Evolutionary conservation across 2,113 vertebrate species (phyloP).

Genomic region (Brachypodius melanocephalos): DNA sequence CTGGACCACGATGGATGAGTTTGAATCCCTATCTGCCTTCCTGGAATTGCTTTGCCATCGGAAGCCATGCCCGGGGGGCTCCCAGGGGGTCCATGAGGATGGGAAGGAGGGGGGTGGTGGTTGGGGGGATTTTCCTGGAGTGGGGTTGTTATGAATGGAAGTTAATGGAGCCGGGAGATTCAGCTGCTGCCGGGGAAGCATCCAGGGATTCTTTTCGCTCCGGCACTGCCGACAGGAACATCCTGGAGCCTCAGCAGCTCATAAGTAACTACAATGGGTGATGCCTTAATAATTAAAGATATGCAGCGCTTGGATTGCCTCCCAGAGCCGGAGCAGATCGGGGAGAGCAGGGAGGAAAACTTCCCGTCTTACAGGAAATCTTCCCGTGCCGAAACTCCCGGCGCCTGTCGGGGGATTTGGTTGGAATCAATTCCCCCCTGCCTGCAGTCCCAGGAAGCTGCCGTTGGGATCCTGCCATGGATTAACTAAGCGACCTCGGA

Average conservation of each 20-base stretch:
- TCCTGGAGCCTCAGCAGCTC: background rate
- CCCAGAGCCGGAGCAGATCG: background rate
- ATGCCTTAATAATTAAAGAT: conserved; percentile 64
- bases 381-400: background rate
- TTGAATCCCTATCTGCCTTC: background rate
- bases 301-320: conserved; percentile 28
- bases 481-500: background rate
- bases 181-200: background rate
- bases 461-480: background rate
- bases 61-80: background rate
- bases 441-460: background rate
- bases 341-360: conserved; percentile 2
- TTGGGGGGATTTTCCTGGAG: background rate
- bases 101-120: background rate
- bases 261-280: conserved; percentile 25
- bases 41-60: background rate
- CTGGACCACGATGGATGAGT: background rate
- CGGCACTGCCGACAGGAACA: background rate
- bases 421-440: background rate
- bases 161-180: background rate
- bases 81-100: background rate
- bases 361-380: conserved; percentile 61
- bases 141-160: background rate
- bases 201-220: background rate
- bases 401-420: background rate